These are phyloP conservation scores for Drosophila peninsularis DNA, from an alignment of 2,888 invertebrate species.

Conservation along the genomic window DNA sequence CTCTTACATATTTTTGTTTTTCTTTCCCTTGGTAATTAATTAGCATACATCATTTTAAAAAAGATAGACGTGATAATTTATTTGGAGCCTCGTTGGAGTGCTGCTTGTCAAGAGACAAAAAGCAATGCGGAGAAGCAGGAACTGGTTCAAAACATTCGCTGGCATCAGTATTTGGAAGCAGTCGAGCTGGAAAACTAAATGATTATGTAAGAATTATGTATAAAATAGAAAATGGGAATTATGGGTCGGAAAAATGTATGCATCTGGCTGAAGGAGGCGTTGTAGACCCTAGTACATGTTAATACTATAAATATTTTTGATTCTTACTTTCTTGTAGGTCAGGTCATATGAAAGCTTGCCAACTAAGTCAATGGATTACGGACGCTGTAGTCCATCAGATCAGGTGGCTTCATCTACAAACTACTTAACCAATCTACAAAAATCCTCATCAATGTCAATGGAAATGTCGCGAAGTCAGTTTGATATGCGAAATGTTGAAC, in stretches of 20 bases:
- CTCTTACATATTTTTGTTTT: neutral
- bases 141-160: constrained; percentile 90
- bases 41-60: neutral
- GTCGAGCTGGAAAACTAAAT: constrained; percentile 49
- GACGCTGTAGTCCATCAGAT: constrained; percentile 21
- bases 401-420: constrained; percentile 11
- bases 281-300: no score
- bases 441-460: constrained; percentile 84
- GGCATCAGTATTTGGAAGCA: constrained; percentile 86
- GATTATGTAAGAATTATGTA: constrained; percentile 48
- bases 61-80: constrained; percentile 80
- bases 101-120: constrained; percentile 92
- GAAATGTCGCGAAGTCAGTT: constrained; percentile 85
- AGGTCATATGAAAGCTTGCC: constrained; percentile 91
- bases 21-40: neutral
- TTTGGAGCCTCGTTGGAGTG: constrained; percentile 94
- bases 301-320: no score
- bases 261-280: neutral
- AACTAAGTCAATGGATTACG: constrained; percentile 72
- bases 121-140: constrained; percentile 72
- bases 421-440: constrained; percentile 72
- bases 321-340: constrained; percentile 85
- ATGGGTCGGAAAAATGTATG: neutral
- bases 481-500: constrained; percentile 83
- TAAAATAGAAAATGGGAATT: neutral